Evolutionary conservation across 1,140 invertebrate genomes (phyloP).

Genomic region (Mesaphorura yosii): DNA sequence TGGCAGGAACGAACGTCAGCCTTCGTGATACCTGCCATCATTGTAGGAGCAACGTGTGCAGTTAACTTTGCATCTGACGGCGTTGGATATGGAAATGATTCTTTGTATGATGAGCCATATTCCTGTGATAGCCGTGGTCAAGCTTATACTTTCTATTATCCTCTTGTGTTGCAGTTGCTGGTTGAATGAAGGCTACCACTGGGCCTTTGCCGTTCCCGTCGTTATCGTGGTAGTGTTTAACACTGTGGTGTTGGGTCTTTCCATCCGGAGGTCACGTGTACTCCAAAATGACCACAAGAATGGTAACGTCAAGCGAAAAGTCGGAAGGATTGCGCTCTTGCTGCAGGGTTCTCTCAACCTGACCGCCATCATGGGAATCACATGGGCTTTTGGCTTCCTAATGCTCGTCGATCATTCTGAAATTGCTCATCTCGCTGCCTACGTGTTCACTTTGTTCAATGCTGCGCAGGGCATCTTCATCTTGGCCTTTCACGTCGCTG

Average conservation of each 20-base stretch:
- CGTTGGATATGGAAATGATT: not conserved
- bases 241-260: too few relatives aligned
- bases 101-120: not conserved
- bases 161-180: not conserved
- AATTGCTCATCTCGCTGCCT: too few relatives aligned
- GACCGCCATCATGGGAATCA: too few relatives aligned
- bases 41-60: slow-evolving; percentile 36
- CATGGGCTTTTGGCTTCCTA: too few relatives aligned
- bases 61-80: not conserved
- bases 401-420: too few relatives aligned
- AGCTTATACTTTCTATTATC: not conserved
- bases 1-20: slow-evolving; percentile 32
- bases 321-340: too few relatives aligned
- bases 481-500: not conserved
- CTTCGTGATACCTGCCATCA: slow-evolving; percentile 40
- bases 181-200: not conserved
- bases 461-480: not conserved
- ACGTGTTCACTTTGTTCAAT: not conserved
- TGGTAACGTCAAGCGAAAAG: too few relatives aligned
- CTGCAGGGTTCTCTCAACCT: too few relatives aligned
- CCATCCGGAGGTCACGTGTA: too few relatives aligned
- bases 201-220: not conserved
- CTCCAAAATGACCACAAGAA: too few relatives aligned
- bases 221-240: too few relatives aligned
- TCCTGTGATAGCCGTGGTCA: not conserved